Conservation (phyloP, 2,113 vertebrate genomes). For the Grallaria varia region DNA sequence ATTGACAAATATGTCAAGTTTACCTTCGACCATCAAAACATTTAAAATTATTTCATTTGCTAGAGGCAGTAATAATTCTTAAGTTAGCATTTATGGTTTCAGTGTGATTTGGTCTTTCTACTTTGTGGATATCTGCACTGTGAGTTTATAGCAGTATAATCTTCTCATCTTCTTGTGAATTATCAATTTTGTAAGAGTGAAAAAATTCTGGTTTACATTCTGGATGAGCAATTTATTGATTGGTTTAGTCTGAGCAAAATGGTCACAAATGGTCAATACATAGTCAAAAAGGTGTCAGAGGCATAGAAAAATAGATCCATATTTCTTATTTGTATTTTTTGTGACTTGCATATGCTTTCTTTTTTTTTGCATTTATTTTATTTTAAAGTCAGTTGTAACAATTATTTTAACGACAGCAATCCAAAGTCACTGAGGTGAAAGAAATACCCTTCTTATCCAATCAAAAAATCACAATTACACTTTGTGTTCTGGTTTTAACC, state of each 20-base stretch:
- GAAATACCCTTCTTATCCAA: background rate
- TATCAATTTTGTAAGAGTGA: constrained; percentile 32
- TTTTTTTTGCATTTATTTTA: background rate
- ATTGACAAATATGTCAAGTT: constrained; percentile 78
- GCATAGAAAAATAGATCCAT: constrained; percentile 47
- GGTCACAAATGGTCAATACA: constrained; percentile 70
- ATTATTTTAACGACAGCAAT: background rate
- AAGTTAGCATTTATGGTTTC: constrained; percentile 4
- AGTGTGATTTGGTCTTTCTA: background rate
- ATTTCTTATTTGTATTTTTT: constrained; percentile 27
- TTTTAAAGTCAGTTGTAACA: background rate
- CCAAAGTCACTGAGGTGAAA: background rate
- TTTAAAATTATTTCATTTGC: constrained; percentile 66
- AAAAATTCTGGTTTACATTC: constrained; percentile 57
- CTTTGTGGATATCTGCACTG: background rate
- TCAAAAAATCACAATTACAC: background rate
- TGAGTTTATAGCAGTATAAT: background rate
- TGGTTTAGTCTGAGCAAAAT: constrained; percentile 55
- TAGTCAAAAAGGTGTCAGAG: constrained; percentile 51
- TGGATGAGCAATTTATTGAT: constrained; percentile 70
- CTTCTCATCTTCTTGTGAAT: background rate
- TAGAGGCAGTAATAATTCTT: constrained; percentile 40
- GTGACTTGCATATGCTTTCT: background rate
- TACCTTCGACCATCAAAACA: constrained; percentile 65
- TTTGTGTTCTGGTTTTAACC: background rate